Conservation (phyloP, 2,797 vertebrate species). For the Typhlichthys subterraneus region DNA sequence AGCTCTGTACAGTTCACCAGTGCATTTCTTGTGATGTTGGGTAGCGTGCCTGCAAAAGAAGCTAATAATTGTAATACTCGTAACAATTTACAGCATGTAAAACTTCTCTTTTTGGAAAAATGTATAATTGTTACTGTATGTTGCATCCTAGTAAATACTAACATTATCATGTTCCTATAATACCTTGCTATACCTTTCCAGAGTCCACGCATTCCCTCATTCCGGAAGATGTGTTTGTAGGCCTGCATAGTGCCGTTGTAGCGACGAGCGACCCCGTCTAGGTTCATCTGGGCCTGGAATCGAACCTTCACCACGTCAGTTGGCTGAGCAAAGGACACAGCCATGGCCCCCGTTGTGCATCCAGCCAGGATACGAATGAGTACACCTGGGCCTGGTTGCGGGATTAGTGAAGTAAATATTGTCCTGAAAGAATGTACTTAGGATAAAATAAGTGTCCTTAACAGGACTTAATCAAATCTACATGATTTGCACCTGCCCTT, state of each 20-base stretch:
- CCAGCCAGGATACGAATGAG: constrained; percentile 82
- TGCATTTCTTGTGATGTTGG: constrained; percentile 87
- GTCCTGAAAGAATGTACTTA: background rate
- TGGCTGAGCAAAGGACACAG: constrained; percentile 85
- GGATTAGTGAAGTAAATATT: background rate
- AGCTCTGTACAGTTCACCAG: constrained; percentile 89
- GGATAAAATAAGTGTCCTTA: too few species aligned
- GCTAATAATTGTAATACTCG: background rate
- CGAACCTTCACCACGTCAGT: constrained; percentile 90
- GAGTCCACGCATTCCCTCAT: constrained; percentile 83
- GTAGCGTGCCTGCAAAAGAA: constrained; percentile 78
- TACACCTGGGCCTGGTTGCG: constrained; percentile 71
- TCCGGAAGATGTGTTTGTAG: constrained; percentile 84
- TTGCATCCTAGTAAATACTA: too few species aligned
- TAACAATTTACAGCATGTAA: background rate
- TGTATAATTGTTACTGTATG: too few species aligned
- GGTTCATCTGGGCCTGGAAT: constrained; percentile 86
- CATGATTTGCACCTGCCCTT: too few species aligned
- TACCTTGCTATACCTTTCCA: constrained; percentile 83
- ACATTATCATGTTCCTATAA: background rate
- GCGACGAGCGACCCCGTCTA: constrained; percentile 78
- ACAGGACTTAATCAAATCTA: too few species aligned
- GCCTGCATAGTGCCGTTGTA: constrained; percentile 87
- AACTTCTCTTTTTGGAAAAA: too few species aligned
- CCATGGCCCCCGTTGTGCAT: constrained; percentile 86